phyloP scores from a whole-genome alignment of 2,888 invertebrate genomes.

The Eubasilissa splendida region DNA sequence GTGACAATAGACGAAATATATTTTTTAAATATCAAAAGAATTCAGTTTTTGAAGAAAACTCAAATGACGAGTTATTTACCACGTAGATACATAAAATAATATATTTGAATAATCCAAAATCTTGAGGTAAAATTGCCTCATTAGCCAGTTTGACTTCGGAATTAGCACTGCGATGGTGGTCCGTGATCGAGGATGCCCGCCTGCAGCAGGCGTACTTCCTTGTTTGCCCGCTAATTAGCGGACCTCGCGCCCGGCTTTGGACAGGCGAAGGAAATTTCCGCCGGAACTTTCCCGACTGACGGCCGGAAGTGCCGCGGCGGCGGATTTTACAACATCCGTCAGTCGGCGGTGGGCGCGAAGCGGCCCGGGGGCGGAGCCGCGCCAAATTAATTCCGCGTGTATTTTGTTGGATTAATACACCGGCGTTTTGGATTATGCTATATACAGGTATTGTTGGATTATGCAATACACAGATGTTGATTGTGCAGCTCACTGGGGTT shows the following conservation, averaged over 20 bases:
- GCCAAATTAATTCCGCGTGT: neutral
- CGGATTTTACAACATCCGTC: constrained; percentile 23
- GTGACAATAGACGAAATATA: too few species aligned
- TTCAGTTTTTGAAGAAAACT: too few species aligned
- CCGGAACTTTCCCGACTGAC: constrained; percentile 40
- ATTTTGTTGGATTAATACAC: neutral
- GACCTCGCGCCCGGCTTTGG: constrained; percentile 37
- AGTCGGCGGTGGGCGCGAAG: constrained; percentile 3
- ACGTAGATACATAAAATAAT: too few species aligned
- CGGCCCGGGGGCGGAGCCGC: neutral
- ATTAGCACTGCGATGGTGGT: too few species aligned
- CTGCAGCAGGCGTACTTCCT: constrained; percentile 30
- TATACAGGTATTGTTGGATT: too few species aligned
- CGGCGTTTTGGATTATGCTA: neutral
- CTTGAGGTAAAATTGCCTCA: too few species aligned
- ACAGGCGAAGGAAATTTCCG: constrained; percentile 38
- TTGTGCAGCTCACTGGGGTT: neutral
- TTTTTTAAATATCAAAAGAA: too few species aligned
- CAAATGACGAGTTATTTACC: too few species aligned
- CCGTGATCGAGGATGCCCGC: too few species aligned
- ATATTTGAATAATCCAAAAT: too few species aligned
- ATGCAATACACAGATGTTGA: too few species aligned
- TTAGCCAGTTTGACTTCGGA: too few species aligned
- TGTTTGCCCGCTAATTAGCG: constrained; percentile 55
- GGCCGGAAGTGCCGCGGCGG: constrained; percentile 20